Base-by-base conservation (phyloP, 1,140 invertebrate species). In the Pachyrhynchus sulphureomaculatus region DNA sequence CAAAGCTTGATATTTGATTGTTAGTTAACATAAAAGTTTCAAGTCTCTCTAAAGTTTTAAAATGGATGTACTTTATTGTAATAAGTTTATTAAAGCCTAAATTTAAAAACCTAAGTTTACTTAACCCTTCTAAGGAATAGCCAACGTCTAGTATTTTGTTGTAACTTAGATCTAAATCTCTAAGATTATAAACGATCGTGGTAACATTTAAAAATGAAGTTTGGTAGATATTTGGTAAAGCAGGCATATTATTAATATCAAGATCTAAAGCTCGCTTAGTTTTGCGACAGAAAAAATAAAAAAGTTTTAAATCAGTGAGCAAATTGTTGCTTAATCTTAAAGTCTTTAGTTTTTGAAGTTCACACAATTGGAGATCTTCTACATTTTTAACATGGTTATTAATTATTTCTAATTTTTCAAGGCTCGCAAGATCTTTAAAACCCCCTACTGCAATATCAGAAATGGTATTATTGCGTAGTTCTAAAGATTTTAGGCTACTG, bases 361-460 rank as follows among this genome's bases (percentile, higher is more conserved):
- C 66, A 39, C 68, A 71, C 24, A 72, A 36, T 9, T 51, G 63
- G 33, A 72, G 39, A 37, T 68, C 62, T 8, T 45, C 34, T 13
- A 72, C n/a, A 32, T 63, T 44, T 47, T 55, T 33, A 9, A 73
- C 36, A 2, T 64, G 39, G 36, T 72, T 73, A n/a, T 69, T 47
- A 26, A 58, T 64, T 20, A 73, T 44, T 26, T 71, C 66, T 18
- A 75, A 48, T 13, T 21, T 36, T 63, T 70, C 61, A 33, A 75
- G 52, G 12, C 53, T 64, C 2, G 41, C 10, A 29, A 71, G 45
- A 12, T 64, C 20, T 4, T 49, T 47, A 42, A 74, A 67, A 34
- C 49, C 56, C 9, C 51, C 44, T 21, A 53, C 33, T 8, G 62
- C 33, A 2, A 72, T 42, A 17, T 12, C 8, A 12, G 34, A 42